Conservation (phyloP, 2,888 invertebrate species). For the Spisula subtruncata region DNA sequence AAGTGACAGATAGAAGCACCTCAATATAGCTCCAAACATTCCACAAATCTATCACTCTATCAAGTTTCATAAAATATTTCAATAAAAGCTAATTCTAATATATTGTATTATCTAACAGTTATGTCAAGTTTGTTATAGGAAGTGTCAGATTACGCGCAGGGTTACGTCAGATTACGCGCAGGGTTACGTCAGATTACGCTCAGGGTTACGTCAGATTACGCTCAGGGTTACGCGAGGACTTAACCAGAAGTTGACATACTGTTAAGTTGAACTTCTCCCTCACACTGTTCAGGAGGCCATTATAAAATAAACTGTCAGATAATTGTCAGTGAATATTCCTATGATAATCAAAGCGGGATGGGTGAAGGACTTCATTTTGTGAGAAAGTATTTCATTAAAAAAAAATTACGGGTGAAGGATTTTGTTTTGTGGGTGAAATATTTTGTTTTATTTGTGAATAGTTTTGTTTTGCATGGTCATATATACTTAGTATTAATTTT, state of each 20-base stretch:
- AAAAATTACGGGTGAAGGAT: too few relatives aligned
- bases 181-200: too few relatives aligned
- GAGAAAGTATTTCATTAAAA: too few relatives aligned
- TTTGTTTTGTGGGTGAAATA: too few relatives aligned
- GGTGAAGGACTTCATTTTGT: too few relatives aligned
- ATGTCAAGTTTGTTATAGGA: not conserved
- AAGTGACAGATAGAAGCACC: not conserved
- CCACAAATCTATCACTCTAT: not conserved
- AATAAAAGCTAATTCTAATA: constrained; percentile 11
- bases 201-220: not conserved
- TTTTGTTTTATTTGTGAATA: too few relatives aligned
- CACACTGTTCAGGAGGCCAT: not conserved
- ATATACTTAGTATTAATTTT: too few relatives aligned
- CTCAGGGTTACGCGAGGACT: not conserved
- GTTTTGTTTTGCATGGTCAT: too few relatives aligned
- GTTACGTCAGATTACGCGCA: not conserved
- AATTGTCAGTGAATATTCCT: too few relatives aligned
- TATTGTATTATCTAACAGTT: not conserved
- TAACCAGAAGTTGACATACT: not conserved
- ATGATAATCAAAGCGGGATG: too few relatives aligned
- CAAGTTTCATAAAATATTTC: not conserved
- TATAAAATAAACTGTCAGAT: too few relatives aligned
- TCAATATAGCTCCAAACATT: not conserved
- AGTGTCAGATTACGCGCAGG: not conserved
- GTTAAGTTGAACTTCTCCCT: not conserved